Evolutionary conservation across 2,797 vertebrate genomes (phyloP), one percentile per base, ranked within the genome.

Genomic region (Salarias fasciatus): DNA sequence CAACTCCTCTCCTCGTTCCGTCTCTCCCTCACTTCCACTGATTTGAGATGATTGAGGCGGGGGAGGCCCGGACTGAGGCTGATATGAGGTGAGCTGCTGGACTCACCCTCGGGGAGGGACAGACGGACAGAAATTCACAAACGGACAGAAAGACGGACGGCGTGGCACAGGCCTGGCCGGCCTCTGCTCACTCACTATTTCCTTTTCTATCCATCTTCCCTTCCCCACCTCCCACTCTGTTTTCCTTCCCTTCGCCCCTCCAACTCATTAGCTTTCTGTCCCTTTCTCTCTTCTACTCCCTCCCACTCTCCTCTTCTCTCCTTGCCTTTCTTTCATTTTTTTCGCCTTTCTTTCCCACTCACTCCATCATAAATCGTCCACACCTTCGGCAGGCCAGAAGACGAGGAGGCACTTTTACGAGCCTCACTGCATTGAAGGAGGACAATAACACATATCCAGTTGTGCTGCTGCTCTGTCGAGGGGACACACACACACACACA

Each of bases 401-500:
- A 79, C 28, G 38, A 80, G 66, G 79, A 88, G 82, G 76, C 78
- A 80, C 72, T 86, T 89, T 90, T 86, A 88, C 74, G 85, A 87
- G 84, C 66, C 68, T 73, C 74, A 56, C 77, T 77, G 84, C 77
- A 59, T 63, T 14, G 77, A 60, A 80, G 76, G 77, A 85, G 74
- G 81, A 87, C 84, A 82, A 83, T 79, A 76, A 83, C 76, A 83
- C 72, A 80, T 80, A 74, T 76, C 62, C 75, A 47, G 60, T 24
- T 8, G 35, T 44, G 15, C 12, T 45, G 45, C 61, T 33, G 29
- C 57, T 28, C 30, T 11, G 30, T 42, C n/a, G 38, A 37, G 13
- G 38, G 52, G 58, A 33, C 31, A 4, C 4, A 56, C 52, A 37
- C 36, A 47, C 43, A 35, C 46, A 24, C 47, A 40, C 35, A 61